A percentile compares a stretch with the other conserved stretches of the same genome.
Evolutionary conservation across 64 coral and sea anemone genomes (phyloP).

Genomic region (Pachyseris speciosa): DNA sequence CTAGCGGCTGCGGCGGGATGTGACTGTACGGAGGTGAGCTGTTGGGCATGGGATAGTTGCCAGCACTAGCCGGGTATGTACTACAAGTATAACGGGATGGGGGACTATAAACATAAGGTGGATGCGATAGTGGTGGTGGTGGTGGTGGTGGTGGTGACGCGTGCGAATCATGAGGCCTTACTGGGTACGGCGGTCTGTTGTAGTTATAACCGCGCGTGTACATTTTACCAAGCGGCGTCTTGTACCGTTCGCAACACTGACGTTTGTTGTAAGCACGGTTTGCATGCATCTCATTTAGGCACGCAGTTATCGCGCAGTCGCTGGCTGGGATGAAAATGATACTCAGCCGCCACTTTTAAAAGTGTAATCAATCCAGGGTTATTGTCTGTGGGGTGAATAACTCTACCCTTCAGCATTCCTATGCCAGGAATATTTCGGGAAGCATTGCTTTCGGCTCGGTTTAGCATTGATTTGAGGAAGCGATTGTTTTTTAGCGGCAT

Average conservation of each 20-base stretch:
- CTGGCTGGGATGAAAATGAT: constrained; percentile 49
- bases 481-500: not conserved
- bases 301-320: constrained; percentile 52
- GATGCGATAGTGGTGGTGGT: constrained; percentile 71
- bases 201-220: constrained; percentile 61
- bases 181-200: constrained; percentile 35
- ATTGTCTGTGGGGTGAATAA: constrained; percentile 55
- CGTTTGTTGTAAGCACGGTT: constrained; percentile 7
- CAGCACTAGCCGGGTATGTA: constrained; percentile 35
- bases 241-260: not conserved
- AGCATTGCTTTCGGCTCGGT: not conserved
- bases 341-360: constrained; percentile 62
- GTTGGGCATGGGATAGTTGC: constrained; percentile 21
- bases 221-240: constrained; percentile 11
- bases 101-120: constrained; percentile 65
- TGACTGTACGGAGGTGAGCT: constrained; percentile 31
- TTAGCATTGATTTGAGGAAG: too few relatives aligned
- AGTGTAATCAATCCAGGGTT: constrained; percentile 70
- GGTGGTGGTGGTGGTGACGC: constrained; percentile 55
- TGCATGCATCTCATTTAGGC: not conserved
- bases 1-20: constrained; percentile 1
- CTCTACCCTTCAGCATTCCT: constrained; percentile 14
- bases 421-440: not conserved
- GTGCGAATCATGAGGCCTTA: constrained; percentile 48
- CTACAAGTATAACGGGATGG: constrained; percentile 50